Percentiles rank a stretch among this genome's conserved stretches.
phyloP scores from a whole-genome alignment of 2,888 invertebrate genomes.

The Fragum whitleyi region DNA sequence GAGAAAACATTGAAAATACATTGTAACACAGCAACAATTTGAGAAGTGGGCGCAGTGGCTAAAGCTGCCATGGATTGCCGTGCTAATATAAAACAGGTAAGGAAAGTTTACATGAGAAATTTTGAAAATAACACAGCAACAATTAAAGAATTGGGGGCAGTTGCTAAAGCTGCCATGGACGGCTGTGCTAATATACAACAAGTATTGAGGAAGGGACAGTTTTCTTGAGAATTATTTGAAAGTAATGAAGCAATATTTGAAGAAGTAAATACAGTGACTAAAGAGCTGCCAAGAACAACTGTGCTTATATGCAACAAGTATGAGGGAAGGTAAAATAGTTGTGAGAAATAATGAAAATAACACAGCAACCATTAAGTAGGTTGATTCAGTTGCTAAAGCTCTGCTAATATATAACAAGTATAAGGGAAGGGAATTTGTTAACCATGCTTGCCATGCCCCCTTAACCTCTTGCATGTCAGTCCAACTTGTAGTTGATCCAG shows the following conservation, averaged over 20 bases:
- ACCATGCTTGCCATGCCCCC: background rate
- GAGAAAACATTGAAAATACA: too few species aligned
- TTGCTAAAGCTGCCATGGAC: background rate
- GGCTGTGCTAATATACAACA: constrained; percentile 24
- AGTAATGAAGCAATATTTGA: too few species aligned
- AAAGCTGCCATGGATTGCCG: background rate
- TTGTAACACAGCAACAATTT: constrained; percentile 10
- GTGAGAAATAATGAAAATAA: background rate
- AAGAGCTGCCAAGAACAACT: too few species aligned
- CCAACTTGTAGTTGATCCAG: too few species aligned
- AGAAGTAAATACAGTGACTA: too few species aligned
- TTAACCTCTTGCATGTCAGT: too few species aligned
- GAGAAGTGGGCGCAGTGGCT: constrained; percentile 14
- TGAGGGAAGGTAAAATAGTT: background rate
- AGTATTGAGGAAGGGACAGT: background rate
- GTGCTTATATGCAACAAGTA: constrained; percentile 23
- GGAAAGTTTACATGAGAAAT: background rate
- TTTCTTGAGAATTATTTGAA: too few species aligned
- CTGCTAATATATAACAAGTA: constrained; percentile 22
- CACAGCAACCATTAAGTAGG: constrained; percentile 15
- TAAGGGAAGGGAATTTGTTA: too few species aligned
- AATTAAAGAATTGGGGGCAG: too few species aligned
- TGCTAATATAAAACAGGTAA: constrained; percentile 18
- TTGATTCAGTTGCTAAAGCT: constrained; percentile 1
- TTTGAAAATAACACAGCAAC: background rate